These are phyloP conservation scores for Tipula unca DNA, from an alignment of 2,888 invertebrate genomes.

Conservation along the genomic window DNA sequence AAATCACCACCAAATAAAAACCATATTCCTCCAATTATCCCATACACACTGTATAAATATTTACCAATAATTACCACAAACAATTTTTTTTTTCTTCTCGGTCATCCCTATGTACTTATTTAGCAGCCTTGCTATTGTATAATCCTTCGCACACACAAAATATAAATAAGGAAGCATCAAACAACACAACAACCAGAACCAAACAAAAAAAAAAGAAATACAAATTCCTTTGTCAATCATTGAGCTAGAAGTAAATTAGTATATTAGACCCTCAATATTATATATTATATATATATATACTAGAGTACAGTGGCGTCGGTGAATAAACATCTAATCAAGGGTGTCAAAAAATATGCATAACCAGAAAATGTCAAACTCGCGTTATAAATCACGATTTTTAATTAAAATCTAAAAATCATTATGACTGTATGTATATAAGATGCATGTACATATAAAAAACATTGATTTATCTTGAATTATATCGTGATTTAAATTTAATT, in stretches of 20 bases:
- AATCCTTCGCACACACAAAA: slow-evolving; percentile 9
- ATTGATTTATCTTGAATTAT: slow-evolving; percentile 1
- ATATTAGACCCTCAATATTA: not conserved
- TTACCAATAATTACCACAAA: not conserved
- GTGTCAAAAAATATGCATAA: not conserved
- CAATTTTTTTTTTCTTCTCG: not conserved
- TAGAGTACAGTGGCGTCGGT: not conserved
- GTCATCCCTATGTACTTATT: slow-evolving; percentile 14
- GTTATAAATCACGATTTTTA: not conserved
- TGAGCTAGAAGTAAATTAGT: not conserved
- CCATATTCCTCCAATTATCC: not conserved
- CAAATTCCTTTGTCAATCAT: not conserved
- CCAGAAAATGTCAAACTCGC: not conserved
- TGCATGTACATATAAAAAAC: not conserved
- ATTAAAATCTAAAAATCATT: not conserved
- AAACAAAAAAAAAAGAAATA: not conserved
- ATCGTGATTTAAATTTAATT: not conserved
- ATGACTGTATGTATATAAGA: not conserved
- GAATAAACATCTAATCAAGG: not conserved
- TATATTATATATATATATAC: not conserved
- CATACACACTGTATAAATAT: not conserved
- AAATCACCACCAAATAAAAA: not conserved
- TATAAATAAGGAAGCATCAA: not conserved
- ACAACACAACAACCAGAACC: not conserved
- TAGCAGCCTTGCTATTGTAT: not conserved